A percentile compares a stretch with the other conserved stretches of the same genome.
Evolutionary conservation across 2,113 vertebrate genomes (phyloP).

Genomic region (Dinomys branickii): DNA sequence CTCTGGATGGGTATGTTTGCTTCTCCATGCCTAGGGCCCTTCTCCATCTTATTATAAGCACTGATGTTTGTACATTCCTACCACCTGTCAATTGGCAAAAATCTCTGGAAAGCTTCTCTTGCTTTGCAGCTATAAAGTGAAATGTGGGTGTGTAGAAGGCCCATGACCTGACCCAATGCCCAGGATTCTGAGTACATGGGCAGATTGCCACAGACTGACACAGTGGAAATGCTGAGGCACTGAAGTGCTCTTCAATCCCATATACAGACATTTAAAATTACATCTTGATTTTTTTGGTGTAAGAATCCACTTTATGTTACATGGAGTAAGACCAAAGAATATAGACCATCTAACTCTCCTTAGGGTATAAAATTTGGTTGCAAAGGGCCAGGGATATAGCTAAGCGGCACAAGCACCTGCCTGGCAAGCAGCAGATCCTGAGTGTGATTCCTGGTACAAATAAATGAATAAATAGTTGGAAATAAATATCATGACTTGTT

Average conservation of each 20-base stretch:
- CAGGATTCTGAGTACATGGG: neutral
- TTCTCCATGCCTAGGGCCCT: neutral
- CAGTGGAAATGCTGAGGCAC: neutral
- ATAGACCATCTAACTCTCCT: neutral
- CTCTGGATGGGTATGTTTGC: neutral
- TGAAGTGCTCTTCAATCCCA: neutral
- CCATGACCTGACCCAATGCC: accelerated
- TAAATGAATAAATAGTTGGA: neutral
- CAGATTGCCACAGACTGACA: accelerated
- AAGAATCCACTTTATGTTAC: neutral
- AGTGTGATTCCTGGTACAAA: too few species aligned
- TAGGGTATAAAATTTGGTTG: neutral
- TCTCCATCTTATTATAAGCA: constrained; percentile 2
- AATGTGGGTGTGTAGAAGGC: neutral
- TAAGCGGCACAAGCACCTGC: too few species aligned
- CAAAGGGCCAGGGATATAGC: neutral
- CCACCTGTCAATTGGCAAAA: constrained; percentile 44
- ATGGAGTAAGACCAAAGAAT: neutral
- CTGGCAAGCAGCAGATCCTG: too few species aligned
- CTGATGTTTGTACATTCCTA: constrained; percentile 3
- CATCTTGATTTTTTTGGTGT: neutral
- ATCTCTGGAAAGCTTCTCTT: constrained; percentile 14
- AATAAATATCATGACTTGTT: neutral
- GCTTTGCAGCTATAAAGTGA: neutral
- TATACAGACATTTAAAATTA: neutral